phyloP scores from a whole-genome alignment of 2,888 invertebrate genomes.

The Drosophila monieri region DNA sequence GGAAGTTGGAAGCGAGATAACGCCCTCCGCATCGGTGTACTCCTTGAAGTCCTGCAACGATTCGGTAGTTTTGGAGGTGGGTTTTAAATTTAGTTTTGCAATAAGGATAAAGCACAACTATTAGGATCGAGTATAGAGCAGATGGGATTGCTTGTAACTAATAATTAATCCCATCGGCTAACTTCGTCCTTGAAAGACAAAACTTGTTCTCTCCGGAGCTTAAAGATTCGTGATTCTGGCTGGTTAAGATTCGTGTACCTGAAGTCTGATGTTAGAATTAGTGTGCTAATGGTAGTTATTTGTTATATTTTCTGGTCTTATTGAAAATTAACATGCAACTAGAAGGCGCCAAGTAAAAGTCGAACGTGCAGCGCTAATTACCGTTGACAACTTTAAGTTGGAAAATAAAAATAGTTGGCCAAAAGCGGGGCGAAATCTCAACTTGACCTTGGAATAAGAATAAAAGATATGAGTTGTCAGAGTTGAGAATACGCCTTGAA shows the following conservation, averaged over 20 bases:
- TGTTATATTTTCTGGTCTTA: constrained; percentile 22
- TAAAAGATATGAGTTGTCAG: background rate
- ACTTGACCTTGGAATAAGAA: background rate
- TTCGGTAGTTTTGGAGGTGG: background rate
- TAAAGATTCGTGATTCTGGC: constrained; percentile 12
- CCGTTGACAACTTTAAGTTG: constrained; percentile 6
- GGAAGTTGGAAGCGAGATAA: constrained; percentile 93
- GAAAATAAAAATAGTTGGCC: constrained; percentile 4
- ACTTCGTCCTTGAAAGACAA: background rate
- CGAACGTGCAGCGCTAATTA: constrained; percentile 65
- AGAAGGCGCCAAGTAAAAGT: constrained; percentile 62
- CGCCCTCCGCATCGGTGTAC: constrained; percentile 94
- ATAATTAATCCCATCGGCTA: background rate
- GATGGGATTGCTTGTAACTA: background rate
- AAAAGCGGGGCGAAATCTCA: constrained; percentile 23
- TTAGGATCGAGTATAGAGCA: background rate
- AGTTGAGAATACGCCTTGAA: constrained; percentile 29
- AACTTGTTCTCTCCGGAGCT: constrained; percentile 2
- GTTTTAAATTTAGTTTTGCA: background rate
- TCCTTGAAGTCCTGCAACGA: constrained; percentile 92
- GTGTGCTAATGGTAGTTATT: constrained; percentile 23
- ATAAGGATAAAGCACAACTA: background rate
- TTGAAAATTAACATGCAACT: constrained; percentile 68
- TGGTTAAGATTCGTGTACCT: constrained; percentile 31
- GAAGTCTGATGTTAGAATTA: constrained; percentile 28